A percentile compares a stretch with the other conserved stretches of the same genome.
phyloP scores from a whole-genome alignment of 2,113 vertebrate species.

The Ictalurus furcatus region DNA sequence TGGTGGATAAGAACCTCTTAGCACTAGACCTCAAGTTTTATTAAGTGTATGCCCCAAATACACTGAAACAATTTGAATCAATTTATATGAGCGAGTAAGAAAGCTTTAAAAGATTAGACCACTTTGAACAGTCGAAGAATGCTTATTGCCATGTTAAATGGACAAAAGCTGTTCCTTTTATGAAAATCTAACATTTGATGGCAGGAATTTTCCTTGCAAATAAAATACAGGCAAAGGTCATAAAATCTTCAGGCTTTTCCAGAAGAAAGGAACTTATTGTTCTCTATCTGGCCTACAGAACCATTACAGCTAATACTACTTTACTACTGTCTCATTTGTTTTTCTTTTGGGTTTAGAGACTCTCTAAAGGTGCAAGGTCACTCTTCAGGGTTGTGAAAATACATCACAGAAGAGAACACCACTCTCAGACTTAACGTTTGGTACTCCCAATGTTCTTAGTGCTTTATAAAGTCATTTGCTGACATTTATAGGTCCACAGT shows the following conservation, averaged over 20 bases:
- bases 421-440: background rate
- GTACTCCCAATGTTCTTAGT: constrained; percentile 14
- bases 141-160: background rate
- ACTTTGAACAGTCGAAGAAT: background rate
- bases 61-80: background rate
- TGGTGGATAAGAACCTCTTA: constrained; percentile 3
- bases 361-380: background rate
- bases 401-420: background rate
- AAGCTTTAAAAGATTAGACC: constrained; percentile 16
- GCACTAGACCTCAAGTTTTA: constrained; percentile 26
- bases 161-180: background rate
- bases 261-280: constrained; percentile 9
- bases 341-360: background rate
- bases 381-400: background rate
- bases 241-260: constrained; percentile 6
- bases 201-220: constrained; percentile 17
- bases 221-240: background rate
- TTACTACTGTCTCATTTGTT: constrained; percentile 8
- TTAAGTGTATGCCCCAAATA: constrained; percentile 26
- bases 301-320: background rate
- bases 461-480: constrained; percentile 50
- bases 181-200: background rate
- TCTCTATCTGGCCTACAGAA: background rate
- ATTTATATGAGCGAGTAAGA: constrained; percentile 26
- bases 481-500: constrained; percentile 60